Conservation (phyloP, 2,888 invertebrate species). For the Tetropium fuscum region DNA sequence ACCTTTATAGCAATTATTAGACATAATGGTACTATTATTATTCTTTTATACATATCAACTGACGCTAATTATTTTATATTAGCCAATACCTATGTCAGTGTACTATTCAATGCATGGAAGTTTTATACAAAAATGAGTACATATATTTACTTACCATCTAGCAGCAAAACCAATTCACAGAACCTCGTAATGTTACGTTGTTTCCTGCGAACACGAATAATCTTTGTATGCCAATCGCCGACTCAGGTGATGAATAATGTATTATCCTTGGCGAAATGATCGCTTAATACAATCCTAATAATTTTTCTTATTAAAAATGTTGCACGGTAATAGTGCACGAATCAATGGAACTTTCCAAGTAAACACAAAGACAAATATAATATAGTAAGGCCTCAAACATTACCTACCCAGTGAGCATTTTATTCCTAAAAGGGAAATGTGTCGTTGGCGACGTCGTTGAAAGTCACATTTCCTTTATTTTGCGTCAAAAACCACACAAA, state of each 20-base stretch:
- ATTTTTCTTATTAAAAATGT: not conserved
- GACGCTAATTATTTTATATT: no score
- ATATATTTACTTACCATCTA: constrained; percentile 20
- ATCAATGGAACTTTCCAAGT: not conserved
- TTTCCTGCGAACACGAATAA: constrained; percentile 1
- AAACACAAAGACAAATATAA: no score
- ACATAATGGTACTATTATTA: no score
- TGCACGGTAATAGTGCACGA: not conserved
- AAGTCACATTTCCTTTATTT: no score
- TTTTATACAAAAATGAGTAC: constrained; percentile 3
- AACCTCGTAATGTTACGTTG: constrained; percentile 7
- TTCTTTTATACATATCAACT: no score
- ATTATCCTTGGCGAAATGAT: constrained; percentile 3
- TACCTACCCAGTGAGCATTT: no score
- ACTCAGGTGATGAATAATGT: constrained; percentile 29
- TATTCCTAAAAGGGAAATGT: no score
- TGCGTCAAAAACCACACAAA: no score
- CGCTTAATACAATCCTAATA: not conserved
- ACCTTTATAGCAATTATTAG: no score
- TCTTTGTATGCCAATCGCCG: constrained; percentile 20
- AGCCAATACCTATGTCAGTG: no score
- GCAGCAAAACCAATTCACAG: constrained; percentile 13
- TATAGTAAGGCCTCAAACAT: no score
- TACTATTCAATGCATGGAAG: constrained; percentile 16
- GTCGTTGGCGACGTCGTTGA: no score